phyloP scores from a whole-genome alignment of 2,797 vertebrate species.

The Notoglanidium macrostoma region DNA sequence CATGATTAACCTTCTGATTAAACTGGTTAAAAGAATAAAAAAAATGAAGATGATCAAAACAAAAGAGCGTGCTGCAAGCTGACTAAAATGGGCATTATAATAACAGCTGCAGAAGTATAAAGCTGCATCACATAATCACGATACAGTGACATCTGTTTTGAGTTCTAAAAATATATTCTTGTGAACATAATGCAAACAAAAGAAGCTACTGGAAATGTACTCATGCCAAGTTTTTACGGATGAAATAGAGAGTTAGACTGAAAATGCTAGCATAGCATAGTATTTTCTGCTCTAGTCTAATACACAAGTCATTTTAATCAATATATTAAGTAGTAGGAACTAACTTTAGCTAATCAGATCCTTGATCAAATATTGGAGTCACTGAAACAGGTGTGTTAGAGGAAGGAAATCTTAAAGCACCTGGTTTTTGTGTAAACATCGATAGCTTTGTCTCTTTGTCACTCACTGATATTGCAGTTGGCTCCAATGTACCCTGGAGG shows the following conservation, averaged over 20 bases:
- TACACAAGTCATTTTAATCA: neutral
- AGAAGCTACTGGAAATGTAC: neutral
- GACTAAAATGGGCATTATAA: neutral
- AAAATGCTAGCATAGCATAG: neutral
- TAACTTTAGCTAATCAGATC: neutral
- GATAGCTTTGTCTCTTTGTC: neutral
- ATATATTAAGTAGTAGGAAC: neutral
- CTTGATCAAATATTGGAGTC: neutral
- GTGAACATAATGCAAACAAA: neutral
- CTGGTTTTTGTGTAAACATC: neutral
- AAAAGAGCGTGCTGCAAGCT: neutral
- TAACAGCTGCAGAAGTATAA: neutral
- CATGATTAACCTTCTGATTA: neutral
- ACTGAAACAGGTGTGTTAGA: neutral
- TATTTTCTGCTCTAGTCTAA: too few relatives aligned
- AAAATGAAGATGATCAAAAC: neutral
- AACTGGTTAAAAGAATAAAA: too few relatives aligned
- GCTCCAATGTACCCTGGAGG: slow-evolving; percentile 73
- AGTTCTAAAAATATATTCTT: neutral
- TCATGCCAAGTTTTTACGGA: neutral
- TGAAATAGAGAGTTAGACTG: neutral
- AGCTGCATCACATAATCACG: neutral
- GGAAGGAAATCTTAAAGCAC: neutral
- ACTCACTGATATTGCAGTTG: slow-evolving; percentile 75
- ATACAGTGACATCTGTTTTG: neutral